Evolutionary conservation across 2,888 invertebrate genomes (phyloP).

Genomic region (Drosophila tanythrix): DNA sequence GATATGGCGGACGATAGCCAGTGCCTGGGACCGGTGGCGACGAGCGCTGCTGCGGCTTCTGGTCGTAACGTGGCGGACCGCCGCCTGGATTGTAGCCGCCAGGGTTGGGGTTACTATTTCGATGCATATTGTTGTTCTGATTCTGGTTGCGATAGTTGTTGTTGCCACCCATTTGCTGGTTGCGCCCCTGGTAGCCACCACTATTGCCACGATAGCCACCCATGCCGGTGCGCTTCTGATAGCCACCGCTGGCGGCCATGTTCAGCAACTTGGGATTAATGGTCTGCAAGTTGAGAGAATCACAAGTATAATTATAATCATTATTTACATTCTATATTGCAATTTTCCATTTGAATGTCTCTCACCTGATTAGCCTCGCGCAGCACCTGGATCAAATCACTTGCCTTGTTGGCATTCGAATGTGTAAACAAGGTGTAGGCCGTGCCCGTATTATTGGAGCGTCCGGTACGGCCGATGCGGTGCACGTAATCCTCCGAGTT

Average conservation of each 20-base stretch:
- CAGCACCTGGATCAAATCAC: slow-evolving; percentile 95
- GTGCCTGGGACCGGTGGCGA: slow-evolving; percentile 58
- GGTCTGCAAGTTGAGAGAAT: slow-evolving; percentile 84
- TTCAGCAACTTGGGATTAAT: slow-evolving; percentile 95
- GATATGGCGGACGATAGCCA: slow-evolving; percentile 58
- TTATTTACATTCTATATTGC: neutral
- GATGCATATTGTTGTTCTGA: slow-evolving; percentile 58
- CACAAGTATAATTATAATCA: neutral
- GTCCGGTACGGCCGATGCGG: slow-evolving; percentile 97
- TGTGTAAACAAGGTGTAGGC: slow-evolving; percentile 98
- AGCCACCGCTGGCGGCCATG: slow-evolving; percentile 86
- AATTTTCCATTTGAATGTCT: neutral
- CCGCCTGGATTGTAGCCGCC: slow-evolving; percentile 56
- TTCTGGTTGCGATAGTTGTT: slow-evolving; percentile 62
- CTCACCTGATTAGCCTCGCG: slow-evolving; percentile 95
- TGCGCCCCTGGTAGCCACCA: slow-evolving; percentile 78
- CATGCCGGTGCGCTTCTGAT: slow-evolving; percentile 76
- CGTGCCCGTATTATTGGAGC: slow-evolving; percentile 96
- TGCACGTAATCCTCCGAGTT: slow-evolving; percentile 98
- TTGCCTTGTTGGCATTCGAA: slow-evolving; percentile 95
- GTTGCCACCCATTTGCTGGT: slow-evolving; percentile 64
- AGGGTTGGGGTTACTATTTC: slow-evolving; percentile 30
- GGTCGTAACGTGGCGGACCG: slow-evolving; percentile 57
- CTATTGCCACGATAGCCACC: slow-evolving; percentile 70
- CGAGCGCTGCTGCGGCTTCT: slow-evolving; percentile 56